Base-by-base conservation (phyloP, 2,888 invertebrate genomes). In the Dorcus hopei region DNA sequence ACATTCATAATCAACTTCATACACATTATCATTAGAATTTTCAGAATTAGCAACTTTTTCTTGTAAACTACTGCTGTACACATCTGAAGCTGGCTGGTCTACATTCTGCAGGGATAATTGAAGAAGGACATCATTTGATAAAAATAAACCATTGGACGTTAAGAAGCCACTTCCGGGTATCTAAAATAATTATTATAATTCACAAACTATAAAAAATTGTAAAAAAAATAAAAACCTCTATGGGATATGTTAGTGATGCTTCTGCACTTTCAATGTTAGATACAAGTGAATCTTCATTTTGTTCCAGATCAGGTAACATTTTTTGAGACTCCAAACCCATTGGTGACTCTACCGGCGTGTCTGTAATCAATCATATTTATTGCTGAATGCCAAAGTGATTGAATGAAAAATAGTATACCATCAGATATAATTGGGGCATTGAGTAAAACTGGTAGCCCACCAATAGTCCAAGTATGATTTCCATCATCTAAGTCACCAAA, bases 401-500 rank as follows among this genome's bases (percentile, higher is more conserved):
- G 42, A 53, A 23, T 9, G 45, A 23, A 26, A n/a, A 9, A 19
- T 16, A 9, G 6, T n/a, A 43, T 43, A 71, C 71, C 70, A 57
- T 70, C 69, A 43, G 70, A 58, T 26, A 70, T 65, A 40, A 71
- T 57, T 11, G 70, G 56, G 26, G 67, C 70, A 58, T 72, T 74
- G 56, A 75, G 65, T 42, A 75, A 63, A 43, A 76, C 68, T 19
- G 76, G 74, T 54, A 74, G 70, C 7, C 70, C 72, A 52, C 70
- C 73, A 26, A 69, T 62, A 26, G 72, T 70, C 77, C 77, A 78
- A 38, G 72, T 72, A 43, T 68, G 58, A 48, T 69, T 62, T 14
- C 65, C 69, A 58, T 69, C 71, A 40, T 69, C 70, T 45, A 74
- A 72, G 62, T 73, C 74, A 6, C 73, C 74, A 61, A 76, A 74